phyloP scores from a whole-genome alignment of 1,140 invertebrate species.

The Amphibalanus amphitrite region DNA sequence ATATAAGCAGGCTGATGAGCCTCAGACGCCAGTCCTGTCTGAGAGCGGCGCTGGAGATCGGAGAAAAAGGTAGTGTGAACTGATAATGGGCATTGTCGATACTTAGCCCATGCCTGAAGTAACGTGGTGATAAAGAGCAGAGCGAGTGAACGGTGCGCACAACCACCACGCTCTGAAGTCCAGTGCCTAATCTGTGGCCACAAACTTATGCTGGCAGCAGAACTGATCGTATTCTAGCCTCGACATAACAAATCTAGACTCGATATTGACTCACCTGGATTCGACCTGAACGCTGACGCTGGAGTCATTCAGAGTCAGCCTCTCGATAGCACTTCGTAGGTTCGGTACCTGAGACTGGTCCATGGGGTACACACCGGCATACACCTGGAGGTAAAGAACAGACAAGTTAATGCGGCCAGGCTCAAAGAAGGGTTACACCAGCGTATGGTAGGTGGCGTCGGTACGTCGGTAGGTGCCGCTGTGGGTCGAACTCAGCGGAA shows the following conservation, averaged over 20 bases:
- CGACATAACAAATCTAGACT: too few species aligned
- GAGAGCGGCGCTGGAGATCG: background rate
- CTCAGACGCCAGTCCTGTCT: too few species aligned
- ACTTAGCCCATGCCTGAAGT: too few species aligned
- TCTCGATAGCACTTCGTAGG: slow-evolving; percentile 66
- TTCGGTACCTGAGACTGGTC: slow-evolving; percentile 65
- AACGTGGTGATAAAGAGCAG: too few species aligned
- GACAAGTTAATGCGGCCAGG: too few species aligned
- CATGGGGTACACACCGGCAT: slow-evolving; percentile 80
- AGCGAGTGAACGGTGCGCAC: too few species aligned
- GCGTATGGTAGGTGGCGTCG: background rate
- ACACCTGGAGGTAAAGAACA: too few species aligned
- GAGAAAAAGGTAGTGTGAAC: background rate
- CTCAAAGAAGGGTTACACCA: slow-evolving; percentile 14
- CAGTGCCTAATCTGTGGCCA: too few species aligned
- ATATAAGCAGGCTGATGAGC: background rate
- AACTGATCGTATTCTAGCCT: too few species aligned
- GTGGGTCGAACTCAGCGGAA: slow-evolving; percentile 2
- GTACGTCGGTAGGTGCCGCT: background rate
- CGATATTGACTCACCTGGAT: slow-evolving; percentile 47
- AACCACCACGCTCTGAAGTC: too few species aligned
- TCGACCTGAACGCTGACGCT: slow-evolving; percentile 63
- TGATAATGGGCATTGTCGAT: too few species aligned
- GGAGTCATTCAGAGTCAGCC: slow-evolving; percentile 82
- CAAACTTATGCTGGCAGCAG: too few species aligned